Percentiles rank a stretch among this genome's conserved stretches.
Evolutionary conservation across 1,140 invertebrate genomes (phyloP).

Genomic region (Drosophila kepulauana): DNA sequence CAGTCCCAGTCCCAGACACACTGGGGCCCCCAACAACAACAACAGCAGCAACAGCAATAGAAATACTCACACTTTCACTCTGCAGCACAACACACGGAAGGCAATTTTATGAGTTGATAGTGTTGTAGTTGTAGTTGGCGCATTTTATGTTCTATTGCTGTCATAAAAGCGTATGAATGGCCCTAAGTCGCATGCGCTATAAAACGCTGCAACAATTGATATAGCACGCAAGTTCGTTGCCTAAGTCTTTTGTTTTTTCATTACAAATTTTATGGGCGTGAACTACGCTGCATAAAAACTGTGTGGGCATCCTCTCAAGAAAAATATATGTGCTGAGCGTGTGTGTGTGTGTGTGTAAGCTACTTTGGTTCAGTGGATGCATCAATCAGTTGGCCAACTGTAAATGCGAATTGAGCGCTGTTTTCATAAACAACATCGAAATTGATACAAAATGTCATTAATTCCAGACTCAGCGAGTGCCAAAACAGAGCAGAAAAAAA

Average conservation of each 20-base stretch:
- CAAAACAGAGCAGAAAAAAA: constrained; percentile 36
- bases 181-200: constrained; percentile 7
- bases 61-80: constrained; percentile 54
- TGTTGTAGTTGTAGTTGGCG: constrained; percentile 21
- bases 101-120: constrained; percentile 41
- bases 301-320: constrained; percentile 36
- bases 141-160: constrained; percentile 72
- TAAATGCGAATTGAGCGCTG: constrained; percentile 79
- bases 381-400: constrained; percentile 75
- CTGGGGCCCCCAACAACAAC: constrained; percentile 13
- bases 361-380: constrained; percentile 45
- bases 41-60: no score
- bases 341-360: constrained; percentile 15
- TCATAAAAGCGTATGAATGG: constrained; percentile 56
- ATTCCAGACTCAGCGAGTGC: constrained; percentile 56
- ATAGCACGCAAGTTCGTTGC: constrained; percentile 61
- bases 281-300: constrained; percentile 20
- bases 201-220: constrained; percentile 6
- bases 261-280: constrained; percentile 31
- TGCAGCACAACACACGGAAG: constrained; percentile 39
- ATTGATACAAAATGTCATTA: constrained; percentile 78
- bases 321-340: constrained; percentile 12
- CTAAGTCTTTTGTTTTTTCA: constrained; percentile 71
- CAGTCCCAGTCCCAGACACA: neutral
- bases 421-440: constrained; percentile 82